Conservation (phyloP, 2,888 invertebrate genomes). For the Bursaphelenchus okinawaensis region DNA sequence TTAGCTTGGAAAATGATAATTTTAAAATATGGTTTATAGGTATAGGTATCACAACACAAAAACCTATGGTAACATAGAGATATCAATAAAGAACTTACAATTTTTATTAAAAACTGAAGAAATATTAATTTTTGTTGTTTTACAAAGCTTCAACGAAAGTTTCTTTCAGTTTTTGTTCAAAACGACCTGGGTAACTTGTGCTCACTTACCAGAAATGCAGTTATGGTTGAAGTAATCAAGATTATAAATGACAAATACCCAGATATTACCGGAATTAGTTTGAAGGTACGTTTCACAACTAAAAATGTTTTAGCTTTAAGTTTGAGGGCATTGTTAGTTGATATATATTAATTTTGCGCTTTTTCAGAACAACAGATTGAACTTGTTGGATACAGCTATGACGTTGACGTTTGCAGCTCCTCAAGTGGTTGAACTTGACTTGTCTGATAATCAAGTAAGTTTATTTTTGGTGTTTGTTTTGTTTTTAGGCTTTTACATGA, state of each 20-base stretch:
- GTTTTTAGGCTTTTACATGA: background rate
- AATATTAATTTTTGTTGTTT: background rate
- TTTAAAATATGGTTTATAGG: no score
- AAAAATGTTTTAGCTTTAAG: no score
- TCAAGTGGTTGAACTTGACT: constrained; percentile 42
- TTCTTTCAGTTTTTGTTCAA: constrained; percentile 16
- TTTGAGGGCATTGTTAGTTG: no score
- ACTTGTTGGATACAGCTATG: constrained; percentile 38
- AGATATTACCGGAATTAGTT: constrained; percentile 37
- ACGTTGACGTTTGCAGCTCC: constrained; percentile 42
- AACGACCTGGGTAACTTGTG: constrained; percentile 14
- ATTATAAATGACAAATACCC: constrained; percentile 41
- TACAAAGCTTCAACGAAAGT: no score
- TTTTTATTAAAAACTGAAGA: background rate
- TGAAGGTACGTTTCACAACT: constrained; percentile 31
- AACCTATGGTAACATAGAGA: no score
- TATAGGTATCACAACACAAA: no score
- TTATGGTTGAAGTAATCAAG: constrained; percentile 46
- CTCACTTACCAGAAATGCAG: constrained; percentile 43
- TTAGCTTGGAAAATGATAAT: background rate
- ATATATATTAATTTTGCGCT: background rate
- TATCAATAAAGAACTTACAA: background rate
- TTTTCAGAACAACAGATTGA: constrained; percentile 43
- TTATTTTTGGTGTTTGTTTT: background rate
- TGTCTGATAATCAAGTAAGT: constrained; percentile 47